Conservation (phyloP, 2,113 vertebrate species). For the Vanacampus margaritifer region DNA sequence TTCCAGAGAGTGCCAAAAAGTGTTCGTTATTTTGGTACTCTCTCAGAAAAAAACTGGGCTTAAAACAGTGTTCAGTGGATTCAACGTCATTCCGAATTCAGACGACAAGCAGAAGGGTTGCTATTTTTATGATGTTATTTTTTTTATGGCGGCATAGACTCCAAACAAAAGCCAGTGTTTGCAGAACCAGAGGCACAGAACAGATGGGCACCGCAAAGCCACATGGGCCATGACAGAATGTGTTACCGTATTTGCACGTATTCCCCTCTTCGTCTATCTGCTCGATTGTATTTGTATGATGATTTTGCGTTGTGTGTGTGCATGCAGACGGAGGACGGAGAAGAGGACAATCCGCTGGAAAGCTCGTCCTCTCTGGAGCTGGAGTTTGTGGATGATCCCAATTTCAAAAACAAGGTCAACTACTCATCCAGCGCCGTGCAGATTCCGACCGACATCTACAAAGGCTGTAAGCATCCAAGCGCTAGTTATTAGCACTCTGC, state of each 20-base stretch:
- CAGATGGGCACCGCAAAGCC: constrained; percentile 17
- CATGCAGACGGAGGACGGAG: constrained; percentile 80
- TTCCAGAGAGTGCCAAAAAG: neutral
- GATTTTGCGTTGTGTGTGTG: constrained; percentile 27
- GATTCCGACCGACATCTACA: constrained; percentile 99
- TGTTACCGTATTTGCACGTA: constrained; percentile 13
- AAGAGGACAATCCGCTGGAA: constrained; percentile 79
- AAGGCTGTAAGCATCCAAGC: constrained; percentile 89
- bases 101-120: neutral
- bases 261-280: constrained; percentile 6
- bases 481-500: neutral
- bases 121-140: constrained; percentile 16
- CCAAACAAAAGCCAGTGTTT: neutral
- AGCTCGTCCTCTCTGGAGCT: constrained; percentile 81
- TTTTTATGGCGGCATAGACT: neutral
- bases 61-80: neutral
- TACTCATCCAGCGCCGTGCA: constrained; percentile 94
- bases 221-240: constrained; percentile 16
- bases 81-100: neutral
- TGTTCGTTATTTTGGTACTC: neutral
- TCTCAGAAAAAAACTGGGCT: neutral
- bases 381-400: constrained; percentile 88
- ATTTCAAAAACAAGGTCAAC: constrained; percentile 98
- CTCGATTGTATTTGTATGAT: constrained; percentile 19
- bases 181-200: constrained; percentile 10